A percentile compares a stretch with the other conserved stretches of the same genome.
phyloP scores from a whole-genome alignment of 2,797 vertebrate species.

The Clarias laeviceps region DNA sequence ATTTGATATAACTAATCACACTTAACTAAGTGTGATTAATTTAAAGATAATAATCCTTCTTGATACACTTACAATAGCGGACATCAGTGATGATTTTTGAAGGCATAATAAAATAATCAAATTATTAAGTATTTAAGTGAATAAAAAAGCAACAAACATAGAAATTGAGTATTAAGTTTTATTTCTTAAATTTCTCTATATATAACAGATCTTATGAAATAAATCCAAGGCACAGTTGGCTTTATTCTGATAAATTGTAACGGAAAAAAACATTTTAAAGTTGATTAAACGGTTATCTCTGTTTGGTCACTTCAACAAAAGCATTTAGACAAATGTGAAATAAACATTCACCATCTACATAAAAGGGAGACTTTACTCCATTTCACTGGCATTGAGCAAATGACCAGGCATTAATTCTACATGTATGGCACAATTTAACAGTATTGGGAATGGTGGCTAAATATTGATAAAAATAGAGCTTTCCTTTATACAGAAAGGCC shows the following conservation, averaged over 20 bases:
- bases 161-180: constrained; percentile 57
- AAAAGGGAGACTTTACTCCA: neutral
- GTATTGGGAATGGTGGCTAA: too few species aligned
- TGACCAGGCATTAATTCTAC: neutral
- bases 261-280: neutral
- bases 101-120: neutral
- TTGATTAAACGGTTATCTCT: neutral
- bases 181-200: constrained; percentile 48
- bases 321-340: neutral
- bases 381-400: neutral
- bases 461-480: neutral
- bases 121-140: neutral
- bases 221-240: constrained; percentile 22
- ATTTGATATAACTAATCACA: neutral
- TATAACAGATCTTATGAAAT: neutral
- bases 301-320: neutral
- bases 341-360: neutral
- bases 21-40: neutral
- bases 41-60: neutral
- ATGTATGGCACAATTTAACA: neutral
- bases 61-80: neutral
- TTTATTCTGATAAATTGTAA: constrained; percentile 22
- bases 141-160: constrained; percentile 58
- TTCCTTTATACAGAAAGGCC: neutral
- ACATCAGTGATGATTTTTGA: neutral